Evolutionary conservation across 2,888 invertebrate species (phyloP).

Genomic region (Prosopocoilus inquinatus): DNA sequence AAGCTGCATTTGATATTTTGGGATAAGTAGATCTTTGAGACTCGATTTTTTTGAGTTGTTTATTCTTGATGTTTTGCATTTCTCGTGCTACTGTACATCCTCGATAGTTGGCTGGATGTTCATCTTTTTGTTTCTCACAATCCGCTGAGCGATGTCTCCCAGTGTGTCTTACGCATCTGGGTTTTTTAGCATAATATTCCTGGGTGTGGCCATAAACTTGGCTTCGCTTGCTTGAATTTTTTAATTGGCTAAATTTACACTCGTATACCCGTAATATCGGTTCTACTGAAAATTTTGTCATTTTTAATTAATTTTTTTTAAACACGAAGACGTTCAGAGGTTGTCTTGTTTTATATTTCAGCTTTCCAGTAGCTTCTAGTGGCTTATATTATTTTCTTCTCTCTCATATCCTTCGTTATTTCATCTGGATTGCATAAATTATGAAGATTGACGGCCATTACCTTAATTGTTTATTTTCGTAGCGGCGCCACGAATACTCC

Average conservation of each 20-base stretch:
- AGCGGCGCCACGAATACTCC: too few relatives aligned
- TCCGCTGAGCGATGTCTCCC: background rate
- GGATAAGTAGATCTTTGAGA: background rate
- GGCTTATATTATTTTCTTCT: too few relatives aligned
- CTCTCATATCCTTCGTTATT: too few relatives aligned
- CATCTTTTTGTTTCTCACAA: background rate
- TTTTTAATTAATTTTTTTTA: background rate
- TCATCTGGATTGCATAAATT: too few relatives aligned
- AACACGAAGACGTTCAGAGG: background rate
- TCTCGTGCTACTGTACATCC: background rate
- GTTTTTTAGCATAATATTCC: background rate
- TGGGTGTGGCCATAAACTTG: background rate
- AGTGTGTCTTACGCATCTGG: background rate
- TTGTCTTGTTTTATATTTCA: background rate
- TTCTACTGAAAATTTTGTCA: background rate
- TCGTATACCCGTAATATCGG: background rate
- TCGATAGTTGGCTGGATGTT: background rate
- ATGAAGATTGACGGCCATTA: too few relatives aligned
- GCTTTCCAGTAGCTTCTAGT: background rate
- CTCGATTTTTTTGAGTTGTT: background rate
- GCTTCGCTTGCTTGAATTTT: background rate
- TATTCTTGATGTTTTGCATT: background rate
- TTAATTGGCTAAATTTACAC: background rate
- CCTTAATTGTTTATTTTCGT: too few relatives aligned
- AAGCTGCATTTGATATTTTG: background rate